These are phyloP conservation scores for Neosalanx taihuensis DNA, from an alignment of 2,797 vertebrate species.

Conservation along the genomic window DNA sequence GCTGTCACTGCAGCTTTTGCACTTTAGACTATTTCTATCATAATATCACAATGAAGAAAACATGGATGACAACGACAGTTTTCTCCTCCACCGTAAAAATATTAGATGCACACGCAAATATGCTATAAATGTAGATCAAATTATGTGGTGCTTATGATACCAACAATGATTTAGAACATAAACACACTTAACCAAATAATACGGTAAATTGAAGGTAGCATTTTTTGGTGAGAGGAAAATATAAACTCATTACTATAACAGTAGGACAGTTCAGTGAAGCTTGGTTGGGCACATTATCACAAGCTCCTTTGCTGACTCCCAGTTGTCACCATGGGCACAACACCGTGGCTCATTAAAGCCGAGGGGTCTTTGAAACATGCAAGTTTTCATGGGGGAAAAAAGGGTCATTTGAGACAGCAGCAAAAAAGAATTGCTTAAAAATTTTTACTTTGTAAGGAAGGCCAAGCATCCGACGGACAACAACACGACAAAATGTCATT, in stretches of 20 bases:
- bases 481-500: no score
- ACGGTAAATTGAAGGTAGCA: slow-evolving; percentile 39
- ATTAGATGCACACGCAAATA: background rate
- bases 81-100: slow-evolving; percentile 1
- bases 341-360: slow-evolving; percentile 68
- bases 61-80: slow-evolving; percentile 24
- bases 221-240: slow-evolving; percentile 8
- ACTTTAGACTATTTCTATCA: slow-evolving; percentile 5
- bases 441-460: slow-evolving; percentile 12
- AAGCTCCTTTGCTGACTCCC: slow-evolving; percentile 66
- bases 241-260: slow-evolving; percentile 59
- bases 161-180: no score
- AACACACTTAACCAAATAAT: slow-evolving; percentile 21
- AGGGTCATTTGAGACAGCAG: slow-evolving; percentile 49
- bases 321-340: slow-evolving; percentile 59
- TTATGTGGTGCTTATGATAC: no score
- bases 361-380: slow-evolving; percentile 63
- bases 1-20: slow-evolving; percentile 29
- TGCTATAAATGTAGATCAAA: no score
- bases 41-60: background rate
- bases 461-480: slow-evolving; percentile 11
- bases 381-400: slow-evolving; percentile 54
- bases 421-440: slow-evolving; percentile 41
- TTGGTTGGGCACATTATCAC: slow-evolving; percentile 62
- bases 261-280: slow-evolving; percentile 58